Evolutionary conservation across 2,888 invertebrate species (phyloP).

Genomic region (Andricus quercusramuli): DNA sequence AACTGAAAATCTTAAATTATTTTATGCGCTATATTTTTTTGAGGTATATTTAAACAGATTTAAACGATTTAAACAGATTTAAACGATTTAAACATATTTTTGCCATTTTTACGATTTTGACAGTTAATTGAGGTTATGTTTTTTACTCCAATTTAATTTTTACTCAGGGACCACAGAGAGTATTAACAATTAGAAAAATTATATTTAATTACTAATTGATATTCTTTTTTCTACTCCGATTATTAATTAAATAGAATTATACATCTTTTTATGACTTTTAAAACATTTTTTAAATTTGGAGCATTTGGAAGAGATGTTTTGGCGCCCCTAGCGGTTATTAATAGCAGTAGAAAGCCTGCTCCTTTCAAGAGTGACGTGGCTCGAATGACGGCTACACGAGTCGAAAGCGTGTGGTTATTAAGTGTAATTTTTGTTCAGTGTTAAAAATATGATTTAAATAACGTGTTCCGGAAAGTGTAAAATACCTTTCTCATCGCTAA

Average conservation of each 20-base stretch:
- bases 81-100: not conserved
- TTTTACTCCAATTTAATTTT: not conserved
- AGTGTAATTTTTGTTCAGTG: conserved; percentile 35
- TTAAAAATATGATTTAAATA: conserved; percentile 18
- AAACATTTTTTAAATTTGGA: not conserved
- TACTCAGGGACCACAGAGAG: not conserved
- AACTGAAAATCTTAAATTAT: not conserved
- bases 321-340: conserved; percentile 38
- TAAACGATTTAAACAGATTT: no score
- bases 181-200: not conserved
- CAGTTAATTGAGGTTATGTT: not conserved
- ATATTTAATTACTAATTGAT: not conserved
- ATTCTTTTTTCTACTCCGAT: not conserved
- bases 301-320: not conserved
- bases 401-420: conserved; percentile 18
- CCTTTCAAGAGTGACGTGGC: conserved; percentile 67
- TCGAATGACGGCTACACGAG: conserved; percentile 58
- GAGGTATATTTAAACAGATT: not conserved
- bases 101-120: not conserved
- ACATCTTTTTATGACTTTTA: not conserved
- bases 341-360: not conserved
- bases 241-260: not conserved
- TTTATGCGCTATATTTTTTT: not conserved
- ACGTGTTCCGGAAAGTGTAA: conserved; percentile 24
- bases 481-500: conserved; percentile 13